Base-by-base conservation (phyloP, 1,140 invertebrate species). In the Solen grandis region DNA sequence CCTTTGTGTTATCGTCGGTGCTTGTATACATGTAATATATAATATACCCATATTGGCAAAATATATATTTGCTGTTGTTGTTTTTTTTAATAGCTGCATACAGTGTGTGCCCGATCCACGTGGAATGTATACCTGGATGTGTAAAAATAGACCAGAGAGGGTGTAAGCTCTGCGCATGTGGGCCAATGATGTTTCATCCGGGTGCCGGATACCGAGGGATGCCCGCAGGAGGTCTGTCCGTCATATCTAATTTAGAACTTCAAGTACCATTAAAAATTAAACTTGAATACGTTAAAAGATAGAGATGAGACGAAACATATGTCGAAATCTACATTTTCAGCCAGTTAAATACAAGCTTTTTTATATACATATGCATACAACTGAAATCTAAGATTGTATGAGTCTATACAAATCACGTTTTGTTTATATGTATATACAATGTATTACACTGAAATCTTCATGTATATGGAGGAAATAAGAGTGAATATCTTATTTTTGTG, bases 81-180 rank as follows among this genome's bases (percentile, higher is more conserved):
- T 46, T 65, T 22, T 25, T n/a, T n/a, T n/a, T n/a, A n/a, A n/a
- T n/a, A 81, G 82, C 46, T 27, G 73, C 35, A 19, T 80, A 81
- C 52, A 74, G 63, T 14, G 66, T 81, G 1, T 85, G 84, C 55
- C 78, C 81, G 2, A 52, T 65, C 10, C 72, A 76, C 31, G 81
- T 81, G 5, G 50, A 83, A 54, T 85, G 81, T 55, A 75, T 82
- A n/a, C 81, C 84, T 19, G 84, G 84, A 29, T 85, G 84, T 83
- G 57, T 82, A 25, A 83, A 85, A 55, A 41, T 85, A 35, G 81
- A 85, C 29, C 54, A 81, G 65, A 59, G 78, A 55, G 84, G 84
- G 41, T 85, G 84, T 65, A 77, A 77, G 19, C 38, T 77, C 35
- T 85, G 84, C 41, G 84, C 84, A 33, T 85, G 84, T 36, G 84